Conservation (phyloP, 2,888 invertebrate genomes). For the Raillietiella orientalis region DNA sequence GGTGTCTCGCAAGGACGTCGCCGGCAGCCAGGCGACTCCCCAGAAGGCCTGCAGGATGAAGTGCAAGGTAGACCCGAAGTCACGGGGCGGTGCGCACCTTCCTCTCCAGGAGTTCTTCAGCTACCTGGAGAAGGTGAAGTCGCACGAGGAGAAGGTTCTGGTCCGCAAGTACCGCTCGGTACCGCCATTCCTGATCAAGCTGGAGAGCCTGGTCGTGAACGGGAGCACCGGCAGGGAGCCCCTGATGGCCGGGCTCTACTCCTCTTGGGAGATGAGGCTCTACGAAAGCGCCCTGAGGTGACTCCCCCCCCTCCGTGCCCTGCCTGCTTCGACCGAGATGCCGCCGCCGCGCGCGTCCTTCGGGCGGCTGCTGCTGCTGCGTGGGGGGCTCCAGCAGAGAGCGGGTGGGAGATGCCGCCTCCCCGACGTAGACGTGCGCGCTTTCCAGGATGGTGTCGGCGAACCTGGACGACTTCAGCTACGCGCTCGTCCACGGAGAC, state of each 20-base stretch:
- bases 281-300: too few species aligned
- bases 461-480: conserved; percentile 34
- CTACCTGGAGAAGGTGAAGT: conserved; percentile 29
- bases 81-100: too few species aligned
- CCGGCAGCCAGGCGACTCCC: too few species aligned
- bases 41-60: too few species aligned
- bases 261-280: conserved; percentile 45
- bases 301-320: too few species aligned
- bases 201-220: conserved; percentile 49
- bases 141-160: conserved; percentile 28
- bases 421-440: too few species aligned
- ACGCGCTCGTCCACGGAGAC: conserved; percentile 18
- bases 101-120: conserved; percentile 28
- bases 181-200: conserved; percentile 45
- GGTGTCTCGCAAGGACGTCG: too few species aligned
- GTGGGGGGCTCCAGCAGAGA: too few species aligned
- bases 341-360: too few species aligned
- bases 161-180: conserved; percentile 39
- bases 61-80: neutral
- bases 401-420: too few species aligned
- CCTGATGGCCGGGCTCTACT: conserved; percentile 41
- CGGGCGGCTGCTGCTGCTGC: too few species aligned
- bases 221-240: conserved; percentile 37
- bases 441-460: conserved; percentile 22
- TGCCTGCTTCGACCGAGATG: too few species aligned